Conservation (phyloP, 2,113 vertebrate species). For the Notechis scutatus region DNA sequence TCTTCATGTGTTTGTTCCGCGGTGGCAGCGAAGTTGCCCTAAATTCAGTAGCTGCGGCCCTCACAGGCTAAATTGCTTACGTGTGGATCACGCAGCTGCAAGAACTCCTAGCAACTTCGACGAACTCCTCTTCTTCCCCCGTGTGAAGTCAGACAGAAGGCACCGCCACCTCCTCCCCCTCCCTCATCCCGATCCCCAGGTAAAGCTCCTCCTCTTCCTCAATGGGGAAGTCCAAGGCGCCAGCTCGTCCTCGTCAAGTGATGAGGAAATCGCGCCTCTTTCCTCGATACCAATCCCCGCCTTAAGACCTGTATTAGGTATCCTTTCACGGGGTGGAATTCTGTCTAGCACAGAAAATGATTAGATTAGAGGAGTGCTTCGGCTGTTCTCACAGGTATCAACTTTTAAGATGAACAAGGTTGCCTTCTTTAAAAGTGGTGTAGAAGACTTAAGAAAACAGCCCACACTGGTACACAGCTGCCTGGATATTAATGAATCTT, state of each 20-base stretch:
- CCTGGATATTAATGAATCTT: not conserved
- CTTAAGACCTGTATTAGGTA: not conserved
- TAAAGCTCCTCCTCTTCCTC: not conserved
- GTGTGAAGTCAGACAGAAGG: not conserved
- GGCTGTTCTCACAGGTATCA: too few relatives aligned
- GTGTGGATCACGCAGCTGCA: not conserved
- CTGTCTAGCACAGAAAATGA: not conserved
- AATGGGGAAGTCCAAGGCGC: not conserved
- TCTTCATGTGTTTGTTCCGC: slow-evolving; percentile 17
- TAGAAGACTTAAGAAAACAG: not conserved
- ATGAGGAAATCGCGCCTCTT: not conserved
- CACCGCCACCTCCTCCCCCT: not conserved
- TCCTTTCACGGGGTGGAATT: not conserved
- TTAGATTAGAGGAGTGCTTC: too few relatives aligned
- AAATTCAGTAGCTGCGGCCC: not conserved
- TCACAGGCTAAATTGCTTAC: not conserved
- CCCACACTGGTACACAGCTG: not conserved
- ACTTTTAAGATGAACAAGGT: not conserved
- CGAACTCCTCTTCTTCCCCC: not conserved
- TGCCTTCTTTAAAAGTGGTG: not conserved
- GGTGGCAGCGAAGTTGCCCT: not conserved
- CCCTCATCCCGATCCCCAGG: not conserved
- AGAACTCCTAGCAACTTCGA: too few relatives aligned
- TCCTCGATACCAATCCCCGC: not conserved
- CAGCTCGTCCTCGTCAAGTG: too few relatives aligned